Conservation (phyloP, 2,797 vertebrate species). For the Artibeus lituratus region DNA sequence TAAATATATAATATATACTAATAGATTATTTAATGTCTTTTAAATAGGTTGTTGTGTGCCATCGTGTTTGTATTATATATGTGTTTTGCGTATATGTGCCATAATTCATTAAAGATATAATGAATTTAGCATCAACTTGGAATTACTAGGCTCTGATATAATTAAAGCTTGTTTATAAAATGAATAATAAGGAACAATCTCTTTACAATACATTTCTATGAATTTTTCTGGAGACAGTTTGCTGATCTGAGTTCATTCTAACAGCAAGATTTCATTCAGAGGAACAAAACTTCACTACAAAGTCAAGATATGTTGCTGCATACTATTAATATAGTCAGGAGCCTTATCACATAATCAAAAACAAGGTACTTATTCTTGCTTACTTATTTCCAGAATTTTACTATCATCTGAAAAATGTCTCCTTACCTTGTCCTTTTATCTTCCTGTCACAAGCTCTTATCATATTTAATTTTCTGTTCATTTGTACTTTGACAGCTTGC, state of each 20-base stretch:
- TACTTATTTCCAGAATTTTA: conserved; percentile 15
- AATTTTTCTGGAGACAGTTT: conserved; percentile 19
- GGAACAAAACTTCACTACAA: background rate
- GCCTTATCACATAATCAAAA: conserved; percentile 4
- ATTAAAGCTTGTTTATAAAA: conserved; percentile 22
- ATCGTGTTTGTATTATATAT: background rate
- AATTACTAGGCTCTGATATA: background rate
- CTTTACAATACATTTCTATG: background rate
- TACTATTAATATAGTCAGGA: background rate
- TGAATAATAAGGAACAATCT: background rate
- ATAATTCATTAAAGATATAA: background rate
- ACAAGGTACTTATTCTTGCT: background rate
- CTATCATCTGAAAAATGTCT: background rate
- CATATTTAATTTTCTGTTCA: background rate
- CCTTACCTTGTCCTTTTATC: background rate
- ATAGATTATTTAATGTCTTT: background rate
- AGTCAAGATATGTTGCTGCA: background rate
- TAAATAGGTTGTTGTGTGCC: background rate
- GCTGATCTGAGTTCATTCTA: conserved; percentile 24
- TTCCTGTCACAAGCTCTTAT: background rate
- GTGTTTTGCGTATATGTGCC: background rate
- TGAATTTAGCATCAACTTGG: conserved; percentile 9
- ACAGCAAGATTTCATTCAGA: background rate
- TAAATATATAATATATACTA: background rate
- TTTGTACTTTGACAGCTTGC: background rate